phyloP scores from a whole-genome alignment of 2,113 vertebrate genomes.

The Porphyrio hochstetteri region DNA sequence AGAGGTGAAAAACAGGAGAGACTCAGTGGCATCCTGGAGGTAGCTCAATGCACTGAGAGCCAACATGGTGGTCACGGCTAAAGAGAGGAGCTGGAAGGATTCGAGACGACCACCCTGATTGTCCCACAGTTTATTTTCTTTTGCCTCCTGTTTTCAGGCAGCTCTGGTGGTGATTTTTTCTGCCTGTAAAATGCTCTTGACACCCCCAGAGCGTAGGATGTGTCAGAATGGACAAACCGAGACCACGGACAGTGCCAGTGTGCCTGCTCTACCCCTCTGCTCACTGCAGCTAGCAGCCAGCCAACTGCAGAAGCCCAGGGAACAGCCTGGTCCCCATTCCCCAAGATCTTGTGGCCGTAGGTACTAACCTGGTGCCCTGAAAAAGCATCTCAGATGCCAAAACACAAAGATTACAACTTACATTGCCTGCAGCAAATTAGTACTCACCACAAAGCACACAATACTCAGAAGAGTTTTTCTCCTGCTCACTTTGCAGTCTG shows the following conservation, averaged over 20 bases:
- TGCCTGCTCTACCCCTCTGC: fast-evolving
- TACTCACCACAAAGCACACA: background rate
- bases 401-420: background rate
- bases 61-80: background rate
- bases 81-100: background rate
- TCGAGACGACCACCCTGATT: background rate
- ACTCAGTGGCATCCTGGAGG: background rate
- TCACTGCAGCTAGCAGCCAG: background rate
- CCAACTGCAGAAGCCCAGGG: background rate
- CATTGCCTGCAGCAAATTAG: background rate
- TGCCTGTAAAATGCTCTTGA: background rate
- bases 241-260: fast-evolving
- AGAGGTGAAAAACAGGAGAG: background rate
- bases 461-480: background rate
- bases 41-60: background rate
- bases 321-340: background rate
- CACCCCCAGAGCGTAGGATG: fast-evolving
- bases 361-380: background rate
- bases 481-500: background rate
- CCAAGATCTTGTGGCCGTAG: background rate
- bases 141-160: background rate
- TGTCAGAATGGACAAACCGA: background rate
- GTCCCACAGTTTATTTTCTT: background rate
- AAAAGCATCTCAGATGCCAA: background rate
- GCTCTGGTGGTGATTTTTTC: background rate